Base-by-base conservation (phyloP, 1,140 invertebrate genomes). In the Magallana ariakensis region DNA sequence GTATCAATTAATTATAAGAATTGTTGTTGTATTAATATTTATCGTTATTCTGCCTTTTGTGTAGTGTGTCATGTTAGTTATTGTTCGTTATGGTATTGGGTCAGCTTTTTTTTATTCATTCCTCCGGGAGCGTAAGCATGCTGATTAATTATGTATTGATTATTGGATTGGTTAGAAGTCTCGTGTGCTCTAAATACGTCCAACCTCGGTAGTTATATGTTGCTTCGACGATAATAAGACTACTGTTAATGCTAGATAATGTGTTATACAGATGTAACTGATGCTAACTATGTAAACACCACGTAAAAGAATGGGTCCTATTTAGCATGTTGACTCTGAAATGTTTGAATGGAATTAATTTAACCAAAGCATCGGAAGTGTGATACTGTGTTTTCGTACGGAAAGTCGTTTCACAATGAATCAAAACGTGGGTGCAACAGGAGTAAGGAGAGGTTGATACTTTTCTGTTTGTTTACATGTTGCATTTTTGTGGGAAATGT, bases 91-190 rank as follows among this genome's bases (percentile, higher is more conserved):
- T 13, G n/a, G 22, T 75, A 75, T 13, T 33, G 9, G 13, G 66
- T 26, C 13, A 26, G 66, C 66, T 33, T 10, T 75, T 70, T 75
- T 75, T 26, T 75, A 26, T 75, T 26, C 33, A 46, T 46, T 11
- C 66, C 66, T 75, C 22, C 33, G 22, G 66, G 66, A 26, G 22
- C 13, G 66, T 26, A 75, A 26, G 66, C 66, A 13, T 75, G 66
- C 33, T 75, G 66, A 46, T 75, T 75, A 75, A 75, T 75, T 75
- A 13, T 75, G 26, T 75, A 75, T 75, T 22, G 66, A 75, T 75
- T 22, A 22, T 46, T 10, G 22, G 22, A 13, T 3, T 75, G 33
- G 66, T 26, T 26, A 13, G 22, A 11, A 26, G 66, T 22, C 33
- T 26, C 10, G 33, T 19, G 66, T 75, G 66, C 22, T 75, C 66